phyloP scores from a whole-genome alignment of 2,113 vertebrate genomes.

The Paralichthys olivaceus region DNA sequence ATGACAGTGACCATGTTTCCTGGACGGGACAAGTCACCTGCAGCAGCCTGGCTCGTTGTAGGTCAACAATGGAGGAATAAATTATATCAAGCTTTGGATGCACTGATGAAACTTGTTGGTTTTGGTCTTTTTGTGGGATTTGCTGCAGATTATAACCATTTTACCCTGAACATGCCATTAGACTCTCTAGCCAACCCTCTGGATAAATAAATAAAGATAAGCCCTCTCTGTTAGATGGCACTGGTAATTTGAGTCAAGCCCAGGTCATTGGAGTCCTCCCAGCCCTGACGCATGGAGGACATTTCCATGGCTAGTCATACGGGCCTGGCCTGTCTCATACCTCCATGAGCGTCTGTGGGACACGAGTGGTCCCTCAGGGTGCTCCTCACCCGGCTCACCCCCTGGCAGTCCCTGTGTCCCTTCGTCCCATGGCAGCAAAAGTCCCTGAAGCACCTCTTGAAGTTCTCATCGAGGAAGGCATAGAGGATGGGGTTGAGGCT shows the following conservation, averaged over 20 bases:
- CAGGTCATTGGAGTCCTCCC: slow-evolving; percentile 88
- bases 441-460: slow-evolving; percentile 96
- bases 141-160: background rate
- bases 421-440: slow-evolving; percentile 89
- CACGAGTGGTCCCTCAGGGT: slow-evolving; percentile 88
- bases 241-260: slow-evolving; percentile 93
- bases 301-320: slow-evolving; percentile 98
- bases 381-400: slow-evolving; percentile 87
- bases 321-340: slow-evolving; percentile 83
- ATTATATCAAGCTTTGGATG: background rate
- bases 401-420: slow-evolving; percentile 82
- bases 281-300: slow-evolving; percentile 84
- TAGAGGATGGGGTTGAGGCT: slow-evolving; percentile 93
- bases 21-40: no score
- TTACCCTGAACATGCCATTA: background rate
- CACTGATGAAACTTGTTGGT: background rate
- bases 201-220: background rate
- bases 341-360: slow-evolving; percentile 76
- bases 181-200: background rate
- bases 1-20: background rate
- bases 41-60: no score
- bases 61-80: no score
- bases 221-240: slow-evolving; percentile 76
- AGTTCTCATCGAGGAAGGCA: slow-evolving; percentile 92
- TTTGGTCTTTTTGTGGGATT: slow-evolving; percentile 21